Conservation (phyloP, 2,113 vertebrate genomes). For the Lophius piscatorius region DNA sequence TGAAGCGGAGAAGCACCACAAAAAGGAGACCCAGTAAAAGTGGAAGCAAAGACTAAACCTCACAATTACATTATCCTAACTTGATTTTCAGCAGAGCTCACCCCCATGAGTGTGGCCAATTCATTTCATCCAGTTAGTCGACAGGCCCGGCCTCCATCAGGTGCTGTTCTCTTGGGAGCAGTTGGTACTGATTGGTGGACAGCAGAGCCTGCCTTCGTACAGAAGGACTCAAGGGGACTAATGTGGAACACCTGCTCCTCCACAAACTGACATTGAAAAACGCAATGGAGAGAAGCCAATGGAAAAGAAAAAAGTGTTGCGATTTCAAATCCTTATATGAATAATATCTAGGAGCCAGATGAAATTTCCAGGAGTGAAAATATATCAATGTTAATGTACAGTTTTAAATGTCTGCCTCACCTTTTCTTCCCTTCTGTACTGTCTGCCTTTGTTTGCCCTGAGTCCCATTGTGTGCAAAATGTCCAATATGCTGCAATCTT, state of each 20-base stretch:
- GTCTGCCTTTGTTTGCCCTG: too few relatives aligned
- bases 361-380: too few relatives aligned
- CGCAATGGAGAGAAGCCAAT: neutral
- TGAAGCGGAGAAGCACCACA: neutral
- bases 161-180: slow-evolving; percentile 60
- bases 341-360: too few relatives aligned
- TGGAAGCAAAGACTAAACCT: slow-evolving; percentile 5
- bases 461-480: too few relatives aligned
- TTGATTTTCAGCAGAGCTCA: slow-evolving; percentile 22
- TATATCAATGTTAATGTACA: too few relatives aligned
- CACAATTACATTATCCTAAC: slow-evolving; percentile 55
- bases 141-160: slow-evolving; percentile 58
- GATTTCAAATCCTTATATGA: neutral
- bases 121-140: slow-evolving; percentile 67
- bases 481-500: too few relatives aligned
- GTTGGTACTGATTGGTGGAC: slow-evolving; percentile 60
- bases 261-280: slow-evolving; percentile 1
- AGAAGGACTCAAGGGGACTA: slow-evolving; percentile 49
- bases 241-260: slow-evolving; percentile 67
- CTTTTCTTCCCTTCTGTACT: too few relatives aligned
- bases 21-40: neutral
- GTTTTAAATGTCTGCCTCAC: too few relatives aligned
- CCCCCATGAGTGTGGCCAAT: slow-evolving; percentile 49
- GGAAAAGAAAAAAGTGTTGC: neutral
- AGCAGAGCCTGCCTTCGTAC: slow-evolving; percentile 51